phyloP scores from a whole-genome alignment of 2,888 invertebrate species.

The Athripsodes cinereus region DNA sequence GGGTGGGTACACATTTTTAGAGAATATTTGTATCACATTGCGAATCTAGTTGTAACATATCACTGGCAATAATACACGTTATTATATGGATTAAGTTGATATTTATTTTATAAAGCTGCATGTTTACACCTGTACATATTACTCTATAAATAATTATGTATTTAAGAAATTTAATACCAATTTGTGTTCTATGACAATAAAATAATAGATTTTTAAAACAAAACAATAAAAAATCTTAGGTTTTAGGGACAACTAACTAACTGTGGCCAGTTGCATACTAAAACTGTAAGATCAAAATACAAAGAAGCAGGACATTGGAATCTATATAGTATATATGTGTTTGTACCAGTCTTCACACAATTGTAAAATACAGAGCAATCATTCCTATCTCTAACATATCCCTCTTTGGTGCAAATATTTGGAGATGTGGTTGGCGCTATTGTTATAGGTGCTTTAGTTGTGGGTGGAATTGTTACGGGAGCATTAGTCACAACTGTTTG shows the following conservation, averaged over 20 bases:
- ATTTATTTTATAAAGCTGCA: too few relatives aligned
- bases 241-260: conserved; percentile 31
- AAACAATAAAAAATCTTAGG: too few relatives aligned
- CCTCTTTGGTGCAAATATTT: conserved; percentile 12
- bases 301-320: conserved; percentile 37
- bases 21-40: too few relatives aligned
- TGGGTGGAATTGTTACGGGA: conserved; percentile 10
- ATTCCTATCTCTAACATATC: conserved; percentile 13
- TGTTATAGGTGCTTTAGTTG: conserved; percentile 7
- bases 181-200: too few relatives aligned
- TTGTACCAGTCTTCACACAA: conserved; percentile 17
- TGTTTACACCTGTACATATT: too few relatives aligned
- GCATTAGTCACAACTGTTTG: not conserved
- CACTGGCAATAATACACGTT: too few relatives aligned
- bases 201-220: too few relatives aligned
- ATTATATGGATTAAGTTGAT: too few relatives aligned
- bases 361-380: conserved; percentile 17
- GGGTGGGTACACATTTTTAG: too few relatives aligned
- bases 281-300: conserved; percentile 35
- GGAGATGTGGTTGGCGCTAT: not conserved
- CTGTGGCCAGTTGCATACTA: conserved; percentile 39
- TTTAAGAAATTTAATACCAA: too few relatives aligned
- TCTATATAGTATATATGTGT: conserved; percentile 28
- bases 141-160: too few relatives aligned
- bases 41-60: too few relatives aligned